These are phyloP conservation scores for Rynchops niger DNA, from an alignment of 2,113 vertebrate species.

Conservation along the genomic window DNA sequence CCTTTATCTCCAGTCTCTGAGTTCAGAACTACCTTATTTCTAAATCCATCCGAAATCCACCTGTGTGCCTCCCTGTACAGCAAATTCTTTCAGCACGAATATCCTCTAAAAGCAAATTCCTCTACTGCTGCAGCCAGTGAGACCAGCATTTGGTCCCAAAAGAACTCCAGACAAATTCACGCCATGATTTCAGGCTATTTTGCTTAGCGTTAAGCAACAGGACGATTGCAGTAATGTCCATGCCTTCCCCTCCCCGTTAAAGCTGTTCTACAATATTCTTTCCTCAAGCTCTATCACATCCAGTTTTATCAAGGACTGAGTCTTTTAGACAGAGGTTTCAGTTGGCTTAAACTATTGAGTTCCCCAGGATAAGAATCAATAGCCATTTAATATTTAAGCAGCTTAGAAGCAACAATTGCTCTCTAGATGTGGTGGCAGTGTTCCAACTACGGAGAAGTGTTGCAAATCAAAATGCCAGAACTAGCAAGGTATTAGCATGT, in stretches of 20 bases:
- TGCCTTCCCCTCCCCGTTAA: background rate
- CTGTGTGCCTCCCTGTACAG: background rate
- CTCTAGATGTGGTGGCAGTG: background rate
- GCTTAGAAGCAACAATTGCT: slow-evolving; percentile 1
- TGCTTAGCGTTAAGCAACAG: background rate
- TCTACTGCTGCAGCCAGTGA: background rate
- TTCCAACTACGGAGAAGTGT: background rate
- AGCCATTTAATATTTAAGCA: slow-evolving; percentile 53
- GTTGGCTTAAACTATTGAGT: background rate
- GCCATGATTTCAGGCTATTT: background rate
- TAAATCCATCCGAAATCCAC: background rate
- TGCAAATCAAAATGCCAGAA: background rate
- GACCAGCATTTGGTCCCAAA: background rate
- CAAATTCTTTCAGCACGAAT: background rate
- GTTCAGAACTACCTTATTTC: background rate
- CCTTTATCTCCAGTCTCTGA: background rate
- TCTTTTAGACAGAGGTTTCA: background rate
- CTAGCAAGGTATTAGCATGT: background rate
- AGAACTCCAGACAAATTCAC: background rate
- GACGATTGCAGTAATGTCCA: background rate
- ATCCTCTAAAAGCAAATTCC: background rate
- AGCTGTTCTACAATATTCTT: background rate
- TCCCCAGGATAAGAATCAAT: slow-evolving; percentile 28
- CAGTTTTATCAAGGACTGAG: background rate
- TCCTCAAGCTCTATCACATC: background rate